These are phyloP conservation scores for Tautogolabrus adspersus DNA, from an alignment of 2,113 vertebrate genomes.

Conservation along the genomic window DNA sequence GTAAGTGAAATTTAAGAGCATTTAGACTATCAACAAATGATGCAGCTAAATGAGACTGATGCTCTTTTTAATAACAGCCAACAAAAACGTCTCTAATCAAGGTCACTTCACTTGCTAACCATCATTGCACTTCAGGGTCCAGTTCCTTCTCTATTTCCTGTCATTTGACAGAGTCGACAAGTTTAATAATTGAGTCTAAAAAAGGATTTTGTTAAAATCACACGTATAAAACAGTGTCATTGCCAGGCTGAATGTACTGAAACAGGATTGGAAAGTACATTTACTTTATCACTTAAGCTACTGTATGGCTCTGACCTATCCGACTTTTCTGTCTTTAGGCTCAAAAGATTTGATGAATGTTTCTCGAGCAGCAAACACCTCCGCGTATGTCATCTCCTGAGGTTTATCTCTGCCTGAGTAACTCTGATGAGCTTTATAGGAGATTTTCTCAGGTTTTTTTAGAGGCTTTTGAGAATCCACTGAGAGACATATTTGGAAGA, in stretches of 20 bases:
- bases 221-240: background rate
- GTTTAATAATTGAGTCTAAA: background rate
- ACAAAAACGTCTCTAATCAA: background rate
- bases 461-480: slow-evolving; percentile 18
- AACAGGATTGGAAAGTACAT: background rate
- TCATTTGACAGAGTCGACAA: background rate
- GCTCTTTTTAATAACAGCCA: background rate
- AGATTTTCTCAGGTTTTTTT: slow-evolving; percentile 8
- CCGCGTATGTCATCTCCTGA: background rate
- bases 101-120: background rate
- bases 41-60: slow-evolving; percentile 13
- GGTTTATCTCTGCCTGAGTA: slow-evolving; percentile 33
- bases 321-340: background rate
- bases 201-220: background rate
- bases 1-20: slow-evolving; percentile 13
- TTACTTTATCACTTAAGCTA: background rate
- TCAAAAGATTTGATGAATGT: slow-evolving; percentile 4
- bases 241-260: background rate
- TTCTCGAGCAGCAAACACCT: slow-evolving; percentile 1
- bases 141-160: background rate
- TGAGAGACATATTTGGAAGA: slow-evolving; percentile 35
- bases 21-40: slow-evolving; percentile 34
- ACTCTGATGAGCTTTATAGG: slow-evolving; percentile 4
- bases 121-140: background rate
- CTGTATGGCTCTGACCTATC: background rate